Base-by-base conservation (phyloP, 2,113 vertebrate genomes). In the Gymnogyps californianus region DNA sequence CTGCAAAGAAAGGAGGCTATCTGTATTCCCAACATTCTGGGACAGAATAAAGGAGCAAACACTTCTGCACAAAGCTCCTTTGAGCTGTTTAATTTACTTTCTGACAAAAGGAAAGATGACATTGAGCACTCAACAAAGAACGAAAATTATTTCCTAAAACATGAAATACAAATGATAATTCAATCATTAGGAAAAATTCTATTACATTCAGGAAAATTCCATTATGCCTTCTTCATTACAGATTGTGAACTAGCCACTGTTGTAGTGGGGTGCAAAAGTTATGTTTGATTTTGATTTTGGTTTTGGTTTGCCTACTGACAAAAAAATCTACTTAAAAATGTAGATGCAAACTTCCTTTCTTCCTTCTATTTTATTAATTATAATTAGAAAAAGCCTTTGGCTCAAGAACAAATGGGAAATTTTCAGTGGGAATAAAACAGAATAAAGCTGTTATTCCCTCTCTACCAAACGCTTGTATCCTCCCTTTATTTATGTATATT, bases 81-180 rank as follows among this genome's bases (percentile, higher is more conserved):
- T 98, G 96, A 98, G 94, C 58, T 96, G 89, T 87, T 97, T 96
- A 98, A 98, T 97, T 97, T 98, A 94, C 77, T 96, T 95, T 96
- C 65, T 83, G 88, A 97, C 78, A 97, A 97, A 97, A 97, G 94
- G 61, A 92, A 97, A 95, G 96, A 92, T 96, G 97, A 97, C 94
- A 98, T 66, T 94, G 88, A 97, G n/a, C n/a, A 92, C 77, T 96
- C 80, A 65, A 91, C 81, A 95, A 92, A 96, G 93, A 98, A 95
- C 66, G 97, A 94, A 96, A 97, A 86, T 32, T 94, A 74, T 96
- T 93, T 97, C 46, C 96, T 58, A 95, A 90, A 94, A 82, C 31
- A 87, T 64, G 67, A 95, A 97, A 94, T 95, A 69, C 38, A 96
- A 96, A 95, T 93, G 42, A 95, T 96, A 93, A 95, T 97, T 96